Conservation (phyloP, 2,113 vertebrate genomes). For the Solea solea region DNA sequence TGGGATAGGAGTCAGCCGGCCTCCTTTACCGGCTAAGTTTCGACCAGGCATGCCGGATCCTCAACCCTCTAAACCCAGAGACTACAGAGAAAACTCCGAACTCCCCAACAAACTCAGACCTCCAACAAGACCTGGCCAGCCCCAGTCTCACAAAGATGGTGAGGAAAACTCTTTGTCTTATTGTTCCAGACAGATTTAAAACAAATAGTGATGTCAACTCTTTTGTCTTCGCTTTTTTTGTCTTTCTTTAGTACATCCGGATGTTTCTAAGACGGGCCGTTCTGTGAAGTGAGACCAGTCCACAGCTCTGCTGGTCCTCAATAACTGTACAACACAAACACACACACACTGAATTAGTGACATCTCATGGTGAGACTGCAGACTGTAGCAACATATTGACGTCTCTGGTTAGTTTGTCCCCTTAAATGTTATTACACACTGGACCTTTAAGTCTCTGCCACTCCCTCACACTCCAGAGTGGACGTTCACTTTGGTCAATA, state of each 20-base stretch:
- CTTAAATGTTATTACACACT: too few species aligned
- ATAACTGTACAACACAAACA: conserved; percentile 1
- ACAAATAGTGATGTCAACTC: neutral
- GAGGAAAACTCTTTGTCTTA: conserved; percentile 12
- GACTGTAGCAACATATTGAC: too few species aligned
- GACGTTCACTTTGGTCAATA: neutral
- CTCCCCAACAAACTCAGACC: conserved; percentile 80
- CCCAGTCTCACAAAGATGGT: conserved; percentile 68
- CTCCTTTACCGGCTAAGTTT: conserved; percentile 87
- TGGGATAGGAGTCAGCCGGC: conserved; percentile 75
- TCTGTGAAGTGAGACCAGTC: conserved; percentile 70
- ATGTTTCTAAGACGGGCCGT: conserved; percentile 68
- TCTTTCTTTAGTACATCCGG: conserved; percentile 67
- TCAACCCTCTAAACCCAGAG: conserved; percentile 82
- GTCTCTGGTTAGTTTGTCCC: too few species aligned
- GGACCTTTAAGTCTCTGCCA: neutral
- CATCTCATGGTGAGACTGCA: too few species aligned
- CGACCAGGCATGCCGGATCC: conserved; percentile 82
- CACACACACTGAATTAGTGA: too few species aligned
- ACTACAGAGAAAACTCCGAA: conserved; percentile 88
- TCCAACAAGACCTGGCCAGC: conserved; percentile 63
- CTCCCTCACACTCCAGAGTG: neutral
- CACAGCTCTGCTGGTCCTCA: neutral
- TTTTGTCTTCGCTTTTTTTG: conserved; percentile 7
- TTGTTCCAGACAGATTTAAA: neutral